phyloP scores from a whole-genome alignment of 2,888 invertebrate species.

The Dryobotodes eremita region DNA sequence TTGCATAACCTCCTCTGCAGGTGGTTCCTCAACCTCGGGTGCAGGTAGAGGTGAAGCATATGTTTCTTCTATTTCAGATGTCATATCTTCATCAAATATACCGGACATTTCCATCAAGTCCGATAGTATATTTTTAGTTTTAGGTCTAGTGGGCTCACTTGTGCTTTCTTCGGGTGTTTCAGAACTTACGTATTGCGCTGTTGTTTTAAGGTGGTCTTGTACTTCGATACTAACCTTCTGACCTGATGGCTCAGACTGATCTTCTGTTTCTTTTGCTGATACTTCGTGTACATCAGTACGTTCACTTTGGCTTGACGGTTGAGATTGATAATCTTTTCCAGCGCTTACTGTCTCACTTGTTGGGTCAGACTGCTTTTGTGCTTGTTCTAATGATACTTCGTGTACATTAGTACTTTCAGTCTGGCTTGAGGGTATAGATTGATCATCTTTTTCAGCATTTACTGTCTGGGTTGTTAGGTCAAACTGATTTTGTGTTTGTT shows the following conservation, averaged over 20 bases:
- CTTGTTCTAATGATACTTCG: background rate
- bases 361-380: background rate
- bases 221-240: constrained; percentile 1
- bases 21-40: constrained; percentile 1
- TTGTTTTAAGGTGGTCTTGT: background rate
- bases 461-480: background rate
- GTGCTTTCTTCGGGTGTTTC: constrained; percentile 24
- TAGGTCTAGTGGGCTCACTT: constrained; percentile 32
- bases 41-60: background rate
- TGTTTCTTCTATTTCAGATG: constrained; percentile 34
- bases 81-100: constrained; percentile 82
- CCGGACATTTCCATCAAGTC: constrained; percentile 89
- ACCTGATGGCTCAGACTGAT: background rate
- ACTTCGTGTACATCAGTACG: background rate
- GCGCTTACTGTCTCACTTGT: background rate
- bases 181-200: constrained; percentile 7
- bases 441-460: background rate
- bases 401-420: background rate
- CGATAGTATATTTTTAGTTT: constrained; percentile 82
- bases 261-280: background rate
- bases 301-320: background rate
- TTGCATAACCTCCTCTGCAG: background rate
- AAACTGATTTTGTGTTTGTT: background rate
- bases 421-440: background rate
- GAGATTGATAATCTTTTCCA: background rate